A percentile compares a stretch with the other conserved stretches of the same genome.
Evolutionary conservation across 2,888 invertebrate species (phyloP).

Genomic region (Perithous albicinctus): DNA sequence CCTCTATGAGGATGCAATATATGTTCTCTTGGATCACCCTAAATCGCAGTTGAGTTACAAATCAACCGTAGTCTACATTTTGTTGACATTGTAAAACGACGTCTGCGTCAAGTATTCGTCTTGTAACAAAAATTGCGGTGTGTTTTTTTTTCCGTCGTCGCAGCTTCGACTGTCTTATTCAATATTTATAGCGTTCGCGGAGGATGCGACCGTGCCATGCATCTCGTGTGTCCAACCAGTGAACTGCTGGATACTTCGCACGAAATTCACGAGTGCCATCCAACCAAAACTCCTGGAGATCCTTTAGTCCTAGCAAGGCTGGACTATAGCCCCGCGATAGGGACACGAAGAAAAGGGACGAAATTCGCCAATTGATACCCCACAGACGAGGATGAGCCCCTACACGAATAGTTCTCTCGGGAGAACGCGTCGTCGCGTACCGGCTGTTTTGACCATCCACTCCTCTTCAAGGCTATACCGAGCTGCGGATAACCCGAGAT

Average conservation of each 20-base stretch:
- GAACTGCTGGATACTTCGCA: conserved; percentile 13
- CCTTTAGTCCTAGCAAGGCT: conserved; percentile 26
- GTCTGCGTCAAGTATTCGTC: too few relatives aligned
- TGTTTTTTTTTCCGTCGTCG: conserved; percentile 35
- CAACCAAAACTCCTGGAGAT: background rate
- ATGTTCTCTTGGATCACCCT: too few relatives aligned
- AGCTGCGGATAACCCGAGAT: conserved; percentile 39
- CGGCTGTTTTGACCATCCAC: conserved; percentile 61
- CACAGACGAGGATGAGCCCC: conserved; percentile 71
- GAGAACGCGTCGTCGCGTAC: conserved; percentile 64
- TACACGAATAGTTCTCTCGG: conserved; percentile 78
- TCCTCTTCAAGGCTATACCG: background rate
- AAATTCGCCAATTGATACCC: conserved; percentile 81
- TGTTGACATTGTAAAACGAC: too few relatives aligned
- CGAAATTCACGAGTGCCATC: conserved; percentile 23
- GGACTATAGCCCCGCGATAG: conserved; percentile 26
- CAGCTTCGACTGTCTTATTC: conserved; percentile 34
- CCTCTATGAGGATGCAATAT: too few relatives aligned
- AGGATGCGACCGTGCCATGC: conserved; percentile 35
- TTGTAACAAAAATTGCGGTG: too few relatives aligned
- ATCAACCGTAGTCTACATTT: too few relatives aligned
- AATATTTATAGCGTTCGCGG: conserved; percentile 57
- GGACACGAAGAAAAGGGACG: conserved; percentile 27
- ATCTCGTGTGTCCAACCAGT: conserved; percentile 46
- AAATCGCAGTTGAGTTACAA: too few relatives aligned